These are phyloP conservation scores for Trichopoda pennipes DNA, from an alignment of 2,888 invertebrate genomes.

Conservation along the genomic window DNA sequence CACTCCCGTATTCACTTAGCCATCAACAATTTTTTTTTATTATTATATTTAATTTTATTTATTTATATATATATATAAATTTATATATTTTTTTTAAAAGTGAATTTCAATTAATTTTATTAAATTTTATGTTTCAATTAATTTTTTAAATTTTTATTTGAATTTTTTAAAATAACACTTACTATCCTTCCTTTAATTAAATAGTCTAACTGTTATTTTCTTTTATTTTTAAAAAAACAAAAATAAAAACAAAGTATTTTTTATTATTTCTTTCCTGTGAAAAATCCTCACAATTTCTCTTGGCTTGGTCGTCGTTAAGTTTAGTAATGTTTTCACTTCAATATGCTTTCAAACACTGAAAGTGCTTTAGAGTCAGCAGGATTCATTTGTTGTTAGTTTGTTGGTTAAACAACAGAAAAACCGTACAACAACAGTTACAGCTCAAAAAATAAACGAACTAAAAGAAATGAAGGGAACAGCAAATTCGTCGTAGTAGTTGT, in stretches of 20 bases:
- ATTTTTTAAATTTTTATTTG: not conserved
- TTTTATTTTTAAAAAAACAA: not conserved
- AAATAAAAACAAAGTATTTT: not conserved
- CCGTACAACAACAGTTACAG: slow-evolving; percentile 10
- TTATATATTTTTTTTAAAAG: not conserved
- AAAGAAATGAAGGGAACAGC: slow-evolving; percentile 8
- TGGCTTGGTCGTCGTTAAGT: slow-evolving; percentile 3
- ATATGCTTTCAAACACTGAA: slow-evolving; percentile 50
- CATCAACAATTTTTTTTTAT: slow-evolving; percentile 6
- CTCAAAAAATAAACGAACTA: slow-evolving; percentile 4
- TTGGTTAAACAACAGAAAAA: slow-evolving; percentile 43
- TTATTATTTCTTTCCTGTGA: slow-evolving; percentile 21
- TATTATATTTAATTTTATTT: not conserved
- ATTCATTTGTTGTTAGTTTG: slow-evolving; percentile 40
- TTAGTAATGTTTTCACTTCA: slow-evolving; percentile 53
- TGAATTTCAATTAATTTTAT: not conserved
- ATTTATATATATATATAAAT: not conserved
- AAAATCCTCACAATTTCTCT: slow-evolving; percentile 48
- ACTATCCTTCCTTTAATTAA: not conserved
- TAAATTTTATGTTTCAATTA: too few relatives aligned
- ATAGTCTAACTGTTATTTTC: not conserved
- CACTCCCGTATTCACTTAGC: slow-evolving; percentile 33
- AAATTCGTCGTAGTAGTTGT: slow-evolving; percentile 18
- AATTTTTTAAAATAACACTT: not conserved
- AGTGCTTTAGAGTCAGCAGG: slow-evolving; percentile 35